A percentile compares a stretch with the other conserved stretches of the same genome.
phyloP scores from a whole-genome alignment of 2,113 vertebrate species.

The Burhinus bistriatus region DNA sequence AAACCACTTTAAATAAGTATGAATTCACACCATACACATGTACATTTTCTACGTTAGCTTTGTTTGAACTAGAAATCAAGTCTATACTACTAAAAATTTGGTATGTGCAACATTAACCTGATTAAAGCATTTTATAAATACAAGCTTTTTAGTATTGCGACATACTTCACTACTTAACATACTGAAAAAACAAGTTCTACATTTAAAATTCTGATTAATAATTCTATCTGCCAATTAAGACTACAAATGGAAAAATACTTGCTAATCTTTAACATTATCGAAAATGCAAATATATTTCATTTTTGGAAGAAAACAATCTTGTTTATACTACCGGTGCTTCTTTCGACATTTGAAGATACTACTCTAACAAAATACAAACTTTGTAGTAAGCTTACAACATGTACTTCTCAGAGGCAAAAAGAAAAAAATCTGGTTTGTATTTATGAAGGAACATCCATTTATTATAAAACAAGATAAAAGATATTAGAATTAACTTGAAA shows the following conservation, averaged over 20 bases:
- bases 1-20: constrained; percentile 67
- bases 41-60: constrained; percentile 31
- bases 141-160: constrained; percentile 71
- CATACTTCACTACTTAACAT: constrained; percentile 70
- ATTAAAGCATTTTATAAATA: constrained; percentile 76
- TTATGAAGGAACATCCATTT: constrained; percentile 71
- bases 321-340: constrained; percentile 48
- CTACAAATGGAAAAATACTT: constrained; percentile 77
- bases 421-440: constrained; percentile 40
- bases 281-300: constrained; percentile 75
- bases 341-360: constrained; percentile 57
- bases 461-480: constrained; percentile 77
- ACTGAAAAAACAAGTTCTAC: constrained; percentile 67
- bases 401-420: constrained; percentile 68
- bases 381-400: constrained; percentile 67
- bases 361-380: constrained; percentile 69
- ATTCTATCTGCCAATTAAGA: constrained; percentile 62
- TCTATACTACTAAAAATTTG: constrained; percentile 61
- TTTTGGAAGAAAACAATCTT: constrained; percentile 66
- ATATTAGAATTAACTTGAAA: constrained; percentile 67
- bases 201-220: constrained; percentile 69
- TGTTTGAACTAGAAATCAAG: constrained; percentile 68
- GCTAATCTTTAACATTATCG: constrained; percentile 63
- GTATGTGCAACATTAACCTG: constrained; percentile 70
- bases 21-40: constrained; percentile 59